Base-by-base conservation (phyloP, 2,888 invertebrate species). In the Junonia oenone region DNA sequence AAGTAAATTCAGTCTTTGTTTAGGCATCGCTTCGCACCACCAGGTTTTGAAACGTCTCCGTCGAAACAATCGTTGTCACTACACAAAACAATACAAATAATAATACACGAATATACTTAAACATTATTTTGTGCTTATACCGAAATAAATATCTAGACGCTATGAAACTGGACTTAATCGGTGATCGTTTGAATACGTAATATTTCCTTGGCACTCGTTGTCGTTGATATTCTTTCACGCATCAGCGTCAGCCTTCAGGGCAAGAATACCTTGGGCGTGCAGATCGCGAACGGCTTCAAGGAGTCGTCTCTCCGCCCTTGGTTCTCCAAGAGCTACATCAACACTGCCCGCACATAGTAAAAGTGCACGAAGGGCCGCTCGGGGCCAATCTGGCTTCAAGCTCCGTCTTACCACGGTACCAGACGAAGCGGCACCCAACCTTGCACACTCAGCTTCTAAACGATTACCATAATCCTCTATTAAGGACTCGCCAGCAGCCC, bases 301-400 rank as follows among this genome's bases (percentile, higher is more conserved):
- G 46, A 96, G 87, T 49, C 96, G 91, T 66, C 93, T 92, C 74
- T 96, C 96, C 26, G 95, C 95, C 52, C 93, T 90, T 0, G 94
- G 93, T 73, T 95, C 94, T 1, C 95, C 95, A 14, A 96, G 82
- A 4, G 95, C 96, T 47, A 96, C 93, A 73, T 96, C 96, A 5
- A 96, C 94, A 33, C 95, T 95, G 17, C 96, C 96, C 57, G 96
- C 95, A 71, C 95, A 95, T 2, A 96, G 82, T 50, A 96, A 81
- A 43, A 95, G 85, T n/a, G 95, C 95, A 59, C 96, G 82, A 5
- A 95, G 83, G 66, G 95, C 94, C 0, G 95, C 95, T 65, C 89
- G 91, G 72, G 72, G 95, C 91, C 85, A 95, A 85, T 72, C 95
- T 67, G 68, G 91, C 85, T 64, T 93, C 76, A 81, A 83, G 66